A percentile compares a stretch with the other conserved stretches of the same genome.
Evolutionary conservation across 2,888 invertebrate species (phyloP).

Genomic region (Ophraella communa): DNA sequence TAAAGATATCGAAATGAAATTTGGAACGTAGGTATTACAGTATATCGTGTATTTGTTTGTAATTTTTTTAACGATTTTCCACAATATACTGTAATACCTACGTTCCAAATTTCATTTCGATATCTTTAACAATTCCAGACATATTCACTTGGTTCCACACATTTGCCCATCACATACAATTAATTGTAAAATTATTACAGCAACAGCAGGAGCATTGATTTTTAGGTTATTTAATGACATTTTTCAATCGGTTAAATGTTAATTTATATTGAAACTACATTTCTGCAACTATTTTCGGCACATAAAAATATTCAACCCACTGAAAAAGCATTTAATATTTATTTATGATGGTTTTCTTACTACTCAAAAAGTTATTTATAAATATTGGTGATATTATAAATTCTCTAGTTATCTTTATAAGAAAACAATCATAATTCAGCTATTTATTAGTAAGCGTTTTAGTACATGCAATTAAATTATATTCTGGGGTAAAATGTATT

Average conservation of each 20-base stretch:
- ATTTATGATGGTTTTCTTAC: not conserved
- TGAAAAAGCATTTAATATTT: not conserved
- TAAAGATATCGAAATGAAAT: no score
- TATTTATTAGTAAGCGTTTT: constrained; percentile 19
- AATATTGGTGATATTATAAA: no score
- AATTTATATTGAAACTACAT: not conserved
- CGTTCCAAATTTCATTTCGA: no score
- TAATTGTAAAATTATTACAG: not conserved
- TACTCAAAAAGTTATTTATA: not conserved
- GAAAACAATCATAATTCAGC: constrained; percentile 1
- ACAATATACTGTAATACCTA: no score
- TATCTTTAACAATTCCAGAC: no score
- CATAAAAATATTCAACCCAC: not conserved
- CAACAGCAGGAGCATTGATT: not conserved
- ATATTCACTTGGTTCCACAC: no score
- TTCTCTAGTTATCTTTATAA: no score
- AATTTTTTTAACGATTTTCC: no score
- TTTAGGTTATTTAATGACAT: not conserved
- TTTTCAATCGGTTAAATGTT: not conserved
- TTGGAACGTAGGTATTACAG: no score
- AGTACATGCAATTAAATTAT: constrained; percentile 16
- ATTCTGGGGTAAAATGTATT: not conserved
- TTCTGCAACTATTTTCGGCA: not conserved
- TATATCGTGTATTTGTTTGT: no score
- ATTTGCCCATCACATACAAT: no score